Base-by-base conservation (phyloP, 2,797 vertebrate genomes). In the Botia kubotai region DNA sequence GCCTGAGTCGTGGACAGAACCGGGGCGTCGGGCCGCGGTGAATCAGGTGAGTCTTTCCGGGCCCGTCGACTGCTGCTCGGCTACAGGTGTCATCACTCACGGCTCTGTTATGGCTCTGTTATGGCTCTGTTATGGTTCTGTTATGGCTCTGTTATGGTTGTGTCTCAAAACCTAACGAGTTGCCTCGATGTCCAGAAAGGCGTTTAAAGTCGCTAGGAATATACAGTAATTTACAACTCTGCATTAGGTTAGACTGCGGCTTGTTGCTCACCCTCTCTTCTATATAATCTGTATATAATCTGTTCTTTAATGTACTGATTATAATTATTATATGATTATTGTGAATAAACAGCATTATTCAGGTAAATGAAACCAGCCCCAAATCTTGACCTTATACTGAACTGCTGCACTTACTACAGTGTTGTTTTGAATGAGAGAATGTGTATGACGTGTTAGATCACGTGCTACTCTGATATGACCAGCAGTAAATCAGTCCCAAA, bases 31-130 rank as follows among this genome's bases (percentile, higher is more conserved):
- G 89, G 84, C 82, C 84, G 89, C 81, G 86, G 75, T 36, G 83
- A 89, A 86, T 88, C 93, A 94, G 93, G 94, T 95, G 92, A 90
- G 93, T 91, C 19, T 81, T 79, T 85, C 81, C 82, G 89, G 89
- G 88, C 90, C 89, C 76, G 29, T 66, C 69, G 48, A 66, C 62
- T 73, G 60, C 60, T 80, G 48, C 19, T 29, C 70, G 78, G 78
- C 78, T 62, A 80, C 78, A 80, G 78, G 78, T 80, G 78, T 80
- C 57, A 65, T 33, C 78, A 66, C 78, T 80, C 62, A 19, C 77
- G 33, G 6, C 46, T 79, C 39, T 48, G 14, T 70, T n/a, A n/a
- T n/a, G 76, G 39, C 33, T 70, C n/a, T n/a, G n/a, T n/a, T n/a
- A n/a, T n/a, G n/a, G n/a, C n/a, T n/a, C n/a, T n/a, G n/a, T n/a